phyloP scores from a whole-genome alignment of 1,140 invertebrate species.

The Drosophila setifemur region DNA sequence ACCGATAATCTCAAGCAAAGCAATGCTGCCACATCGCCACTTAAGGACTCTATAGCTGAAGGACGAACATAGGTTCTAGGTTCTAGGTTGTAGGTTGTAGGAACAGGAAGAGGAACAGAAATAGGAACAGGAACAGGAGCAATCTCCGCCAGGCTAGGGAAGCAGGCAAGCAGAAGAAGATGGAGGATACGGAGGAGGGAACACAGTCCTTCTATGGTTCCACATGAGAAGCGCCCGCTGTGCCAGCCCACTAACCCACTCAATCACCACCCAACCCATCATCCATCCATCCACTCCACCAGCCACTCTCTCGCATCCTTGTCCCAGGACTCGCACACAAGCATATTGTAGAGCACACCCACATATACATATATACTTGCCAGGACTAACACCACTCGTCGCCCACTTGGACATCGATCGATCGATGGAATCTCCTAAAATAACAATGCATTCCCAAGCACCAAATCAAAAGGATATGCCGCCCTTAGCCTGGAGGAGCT shows the following conservation, averaged over 20 bases:
- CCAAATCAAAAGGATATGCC: too few relatives aligned
- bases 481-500: not conserved
- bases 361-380: constrained; percentile 42
- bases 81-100: not conserved
- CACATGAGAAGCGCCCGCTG: constrained; percentile 69
- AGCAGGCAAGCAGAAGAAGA: not conserved
- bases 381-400: constrained; percentile 21
- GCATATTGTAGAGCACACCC: constrained; percentile 11
- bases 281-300: constrained; percentile 8
- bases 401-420: constrained; percentile 28
- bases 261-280: constrained; percentile 1
- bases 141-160: not conserved
- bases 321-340: constrained; percentile 44
- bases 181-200: constrained; percentile 19
- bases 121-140: not conserved
- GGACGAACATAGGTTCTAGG: constrained; percentile 55
- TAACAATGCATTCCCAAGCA: constrained; percentile 28
- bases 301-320: constrained; percentile 24
- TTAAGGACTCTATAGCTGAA: constrained; percentile 15
- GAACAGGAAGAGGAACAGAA: not conserved
- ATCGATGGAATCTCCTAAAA: not conserved
- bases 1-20: constrained; percentile 70
- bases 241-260: constrained; percentile 35
- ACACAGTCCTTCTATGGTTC: constrained; percentile 71
- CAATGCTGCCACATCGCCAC: constrained; percentile 63